A percentile compares a stretch with the other conserved stretches of the same genome.
Conservation (phyloP, 2,888 invertebrate species). For the Agrochola macilenta region DNA sequence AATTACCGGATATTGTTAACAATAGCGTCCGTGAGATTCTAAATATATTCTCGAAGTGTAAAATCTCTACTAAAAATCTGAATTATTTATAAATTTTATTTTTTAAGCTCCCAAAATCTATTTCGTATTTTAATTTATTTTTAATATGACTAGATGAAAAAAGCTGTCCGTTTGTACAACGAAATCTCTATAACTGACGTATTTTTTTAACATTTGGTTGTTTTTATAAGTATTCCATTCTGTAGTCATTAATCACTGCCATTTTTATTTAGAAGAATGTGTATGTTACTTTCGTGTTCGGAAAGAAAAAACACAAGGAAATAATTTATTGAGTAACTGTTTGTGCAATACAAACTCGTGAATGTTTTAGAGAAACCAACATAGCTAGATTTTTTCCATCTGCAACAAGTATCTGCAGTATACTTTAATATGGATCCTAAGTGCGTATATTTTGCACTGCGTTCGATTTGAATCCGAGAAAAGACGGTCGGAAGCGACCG, state of each 20-base stretch:
- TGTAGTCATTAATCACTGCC: constrained; percentile 54
- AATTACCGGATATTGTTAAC: background rate
- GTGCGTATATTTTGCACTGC: no score
- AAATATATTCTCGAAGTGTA: constrained; percentile 7
- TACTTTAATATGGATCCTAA: no score
- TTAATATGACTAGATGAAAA: constrained; percentile 19
- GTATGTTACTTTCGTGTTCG: background rate
- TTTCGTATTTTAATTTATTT: constrained; percentile 23
- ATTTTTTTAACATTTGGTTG: background rate
- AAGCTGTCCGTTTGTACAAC: constrained; percentile 40
- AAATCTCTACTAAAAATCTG: constrained; percentile 55
- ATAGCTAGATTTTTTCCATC: background rate
- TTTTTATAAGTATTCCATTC: constrained; percentile 12
- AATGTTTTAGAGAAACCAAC: background rate
- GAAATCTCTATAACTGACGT: constrained; percentile 24
- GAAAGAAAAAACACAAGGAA: background rate
- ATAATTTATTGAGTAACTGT: background rate
- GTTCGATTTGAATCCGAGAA: no score
- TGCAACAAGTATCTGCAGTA: background rate
- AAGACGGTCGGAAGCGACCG: no score
- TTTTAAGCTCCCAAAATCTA: constrained; percentile 31
- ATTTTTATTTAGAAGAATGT: constrained; percentile 24
- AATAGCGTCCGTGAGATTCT: constrained; percentile 28
- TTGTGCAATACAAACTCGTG: background rate
- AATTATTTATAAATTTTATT: constrained; percentile 30